Evolutionary conservation across 1,140 invertebrate species (phyloP).

Genomic region (Drosophila virilis): DNA sequence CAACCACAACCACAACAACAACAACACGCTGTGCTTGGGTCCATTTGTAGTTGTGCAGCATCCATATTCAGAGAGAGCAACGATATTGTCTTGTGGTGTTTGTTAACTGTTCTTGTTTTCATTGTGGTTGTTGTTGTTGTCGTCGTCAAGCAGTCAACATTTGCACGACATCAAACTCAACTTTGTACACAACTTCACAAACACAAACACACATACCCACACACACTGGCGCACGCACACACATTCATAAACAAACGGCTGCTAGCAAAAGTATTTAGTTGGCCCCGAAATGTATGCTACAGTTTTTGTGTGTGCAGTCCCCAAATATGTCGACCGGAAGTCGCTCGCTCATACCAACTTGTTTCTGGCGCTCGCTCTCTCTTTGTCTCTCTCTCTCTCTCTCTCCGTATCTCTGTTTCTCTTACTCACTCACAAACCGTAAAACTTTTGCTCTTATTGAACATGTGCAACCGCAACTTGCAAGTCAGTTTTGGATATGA

Average conservation of each 20-base stretch:
- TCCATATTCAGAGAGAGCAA: slow-evolving; percentile 40
- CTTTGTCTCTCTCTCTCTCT: slow-evolving; percentile 6
- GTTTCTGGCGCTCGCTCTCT: slow-evolving; percentile 12
- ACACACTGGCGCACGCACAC: slow-evolving; percentile 5
- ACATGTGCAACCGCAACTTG: slow-evolving; percentile 50
- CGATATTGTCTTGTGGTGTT: slow-evolving; percentile 64
- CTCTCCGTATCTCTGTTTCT: slow-evolving; percentile 38
- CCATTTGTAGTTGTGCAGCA: slow-evolving; percentile 32
- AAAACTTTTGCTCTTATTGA: not conserved
- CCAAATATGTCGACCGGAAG: slow-evolving; percentile 36
- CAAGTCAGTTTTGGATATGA: slow-evolving; percentile 53
- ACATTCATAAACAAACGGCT: slow-evolving; percentile 18
- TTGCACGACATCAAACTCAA: slow-evolving; percentile 34
- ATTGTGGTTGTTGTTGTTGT: slow-evolving; percentile 57
- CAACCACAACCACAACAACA: slow-evolving; percentile 18
- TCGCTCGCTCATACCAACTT: slow-evolving; percentile 28
- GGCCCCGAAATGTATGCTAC: slow-evolving; percentile 55
- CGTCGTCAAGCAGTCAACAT: slow-evolving; percentile 44
- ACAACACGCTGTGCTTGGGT: slow-evolving; percentile 49
- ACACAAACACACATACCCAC: slow-evolving; percentile 22
- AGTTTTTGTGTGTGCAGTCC: slow-evolving; percentile 39
- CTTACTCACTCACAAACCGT: too few species aligned
- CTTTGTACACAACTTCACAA: slow-evolving; percentile 12
- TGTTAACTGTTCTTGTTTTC: slow-evolving; percentile 67
- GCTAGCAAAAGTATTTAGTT: slow-evolving; percentile 43